These are phyloP conservation scores for Xiphorhynchus erythropygius DNA, from an alignment of 2,797 vertebrate species.

Conservation along the genomic window DNA sequence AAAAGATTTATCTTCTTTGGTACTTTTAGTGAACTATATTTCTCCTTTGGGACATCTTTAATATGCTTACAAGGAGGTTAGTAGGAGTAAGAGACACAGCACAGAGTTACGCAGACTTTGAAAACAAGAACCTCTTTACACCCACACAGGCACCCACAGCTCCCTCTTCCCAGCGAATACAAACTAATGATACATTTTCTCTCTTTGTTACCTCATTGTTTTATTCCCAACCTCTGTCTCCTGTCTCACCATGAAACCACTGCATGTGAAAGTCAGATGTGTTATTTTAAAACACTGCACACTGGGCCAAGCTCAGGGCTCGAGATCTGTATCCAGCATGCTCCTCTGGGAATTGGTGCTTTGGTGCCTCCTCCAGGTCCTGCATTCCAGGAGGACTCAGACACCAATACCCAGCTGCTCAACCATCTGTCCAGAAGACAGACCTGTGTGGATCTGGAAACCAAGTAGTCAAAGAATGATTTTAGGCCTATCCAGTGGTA, in stretches of 20 bases:
- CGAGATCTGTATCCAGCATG: fast-evolving
- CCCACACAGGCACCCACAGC: not conserved
- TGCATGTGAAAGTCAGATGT: not conserved
- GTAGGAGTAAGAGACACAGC: not conserved
- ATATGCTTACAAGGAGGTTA: not conserved
- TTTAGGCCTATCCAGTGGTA: not conserved
- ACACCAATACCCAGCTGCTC: not conserved
- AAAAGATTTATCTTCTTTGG: not conserved
- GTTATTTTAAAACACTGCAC: not conserved
- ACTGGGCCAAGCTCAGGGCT: not conserved
- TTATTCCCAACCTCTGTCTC: not conserved
- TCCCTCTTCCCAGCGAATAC: not conserved
- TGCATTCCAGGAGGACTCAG: not conserved
- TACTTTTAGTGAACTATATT: not conserved
- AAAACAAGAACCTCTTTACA: not conserved
- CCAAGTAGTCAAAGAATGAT: not conserved
- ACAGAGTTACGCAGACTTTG: not conserved
- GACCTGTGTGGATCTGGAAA: not conserved
- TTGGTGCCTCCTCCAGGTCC: not conserved
- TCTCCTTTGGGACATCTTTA: not conserved
- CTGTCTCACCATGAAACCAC: not conserved
- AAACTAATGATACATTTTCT: not conserved
- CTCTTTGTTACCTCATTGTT: not conserved
- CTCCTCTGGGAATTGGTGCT: not conserved
- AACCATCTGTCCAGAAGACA: not conserved